Evolutionary conservation across 2,113 vertebrate species (phyloP).

Genomic region (Triplophysa tibetana): DNA sequence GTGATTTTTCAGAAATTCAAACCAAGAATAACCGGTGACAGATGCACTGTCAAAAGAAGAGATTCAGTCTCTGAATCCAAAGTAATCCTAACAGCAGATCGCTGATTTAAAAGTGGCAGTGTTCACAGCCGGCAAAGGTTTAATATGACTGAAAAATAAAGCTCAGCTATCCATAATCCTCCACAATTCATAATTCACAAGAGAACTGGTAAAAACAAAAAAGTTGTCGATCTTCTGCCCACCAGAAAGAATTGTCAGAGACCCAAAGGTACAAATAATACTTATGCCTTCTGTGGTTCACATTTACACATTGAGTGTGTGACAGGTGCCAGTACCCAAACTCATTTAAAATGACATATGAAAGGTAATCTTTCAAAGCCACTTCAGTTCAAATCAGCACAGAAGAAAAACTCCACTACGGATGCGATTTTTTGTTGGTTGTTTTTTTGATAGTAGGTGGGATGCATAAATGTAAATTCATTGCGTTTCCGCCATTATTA

Average conservation of each 20-base stretch:
- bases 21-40: conserved; percentile 13
- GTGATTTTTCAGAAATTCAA: conserved; percentile 19
- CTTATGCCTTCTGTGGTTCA: not conserved
- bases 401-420: not conserved
- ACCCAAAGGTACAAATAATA: not conserved
- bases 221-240: not conserved
- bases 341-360: conserved; percentile 7
- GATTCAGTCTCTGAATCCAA: conserved; percentile 23
- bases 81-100: conserved; percentile 19
- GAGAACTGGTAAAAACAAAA: not conserved
- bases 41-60: conserved; percentile 24
- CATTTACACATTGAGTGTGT: not conserved
- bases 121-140: not conserved
- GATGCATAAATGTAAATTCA: not conserved
- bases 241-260: not conserved
- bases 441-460: not conserved
- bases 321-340: conserved; percentile 17
- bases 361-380: conserved; percentile 3
- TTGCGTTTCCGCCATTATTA: conserved; percentile 11
- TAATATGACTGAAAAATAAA: not conserved
- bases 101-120: conserved; percentile 13
- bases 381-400: conserved; percentile 20
- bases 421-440: not conserved
- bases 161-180: not conserved
- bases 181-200: not conserved